Base-by-base conservation (phyloP, 2,888 invertebrate genomes). In the Trilocha varians region DNA sequence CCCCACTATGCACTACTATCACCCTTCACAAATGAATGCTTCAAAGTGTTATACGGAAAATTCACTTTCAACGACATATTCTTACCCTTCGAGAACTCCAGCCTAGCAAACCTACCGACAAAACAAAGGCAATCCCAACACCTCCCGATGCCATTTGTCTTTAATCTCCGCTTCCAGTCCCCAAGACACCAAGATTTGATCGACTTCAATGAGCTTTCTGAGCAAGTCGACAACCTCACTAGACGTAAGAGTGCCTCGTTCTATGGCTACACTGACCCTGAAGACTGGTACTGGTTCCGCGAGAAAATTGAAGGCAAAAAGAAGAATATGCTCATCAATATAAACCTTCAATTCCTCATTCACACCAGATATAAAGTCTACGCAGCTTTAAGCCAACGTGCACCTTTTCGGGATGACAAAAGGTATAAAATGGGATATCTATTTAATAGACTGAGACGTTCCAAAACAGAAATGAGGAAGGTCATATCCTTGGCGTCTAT, bases 381-480 rank as follows among this genome's bases (percentile, higher is more conserved):
- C 1, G 49, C 52, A 11, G 68, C 62, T 2, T 32, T 74, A 2
- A 16, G 16, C 0, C 45, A 51, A 6, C 57, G 62, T 2, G 32
- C 49, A 0, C 5, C 2, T 0, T 3, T 59, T 1, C 56, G 59
- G 13, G 0, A 8, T 0, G 68, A 69, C 18, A 65, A 60, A 17
- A 51, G 66, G 16, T 75, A 67, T 37, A 55, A 47, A 38, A 13
- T 74, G 0, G 74, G 74, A 0, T 75, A 70, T 35, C 47, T 72
- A 1, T 71, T 70, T 34, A 66, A 64, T 32, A 56, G 66, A 34
- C n/a, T 73, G 38, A 55, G 66, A 5, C 50, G 64, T 2, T 13
- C 71, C 5, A 49, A 53, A 13, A 59, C 57, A 1, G 66, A 71
- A 18, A 50, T 36, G 13, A 13, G 36, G 6, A 44, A 43, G 4